phyloP scores from a whole-genome alignment of 2,888 invertebrate species.

The Oxytorus armatus region DNA sequence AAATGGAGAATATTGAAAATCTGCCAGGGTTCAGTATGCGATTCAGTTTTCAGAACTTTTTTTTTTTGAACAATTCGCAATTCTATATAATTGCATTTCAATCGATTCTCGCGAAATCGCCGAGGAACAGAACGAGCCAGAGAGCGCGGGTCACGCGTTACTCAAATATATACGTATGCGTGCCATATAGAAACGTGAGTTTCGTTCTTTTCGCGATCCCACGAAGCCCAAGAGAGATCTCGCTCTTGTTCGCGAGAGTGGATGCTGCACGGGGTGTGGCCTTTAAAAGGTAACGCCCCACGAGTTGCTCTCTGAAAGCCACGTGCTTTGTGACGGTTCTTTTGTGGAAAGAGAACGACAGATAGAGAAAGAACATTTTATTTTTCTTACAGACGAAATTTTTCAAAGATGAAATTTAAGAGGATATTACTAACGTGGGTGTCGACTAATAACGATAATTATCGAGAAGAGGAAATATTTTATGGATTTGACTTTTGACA shows the following conservation, averaged over 20 bases:
- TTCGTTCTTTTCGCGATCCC: conserved; percentile 37
- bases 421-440: conserved; percentile 6
- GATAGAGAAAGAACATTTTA: neutral
- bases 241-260: conserved; percentile 60
- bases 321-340: conserved; percentile 74
- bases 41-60: too few relatives aligned
- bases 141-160: too few relatives aligned
- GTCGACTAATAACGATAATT: conserved; percentile 14
- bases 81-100: too few relatives aligned
- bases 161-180: neutral
- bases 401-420: neutral
- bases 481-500: conserved; percentile 9
- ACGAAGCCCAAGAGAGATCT: conserved; percentile 53
- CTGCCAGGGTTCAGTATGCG: too few relatives aligned
- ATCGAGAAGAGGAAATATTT: conserved; percentile 13
- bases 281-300: conserved; percentile 72
- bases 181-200: conserved; percentile 3
- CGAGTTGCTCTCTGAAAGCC: conserved; percentile 73
- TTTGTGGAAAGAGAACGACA: neutral
- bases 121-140: conserved; percentile 5
- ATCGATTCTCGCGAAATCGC: too few relatives aligned
- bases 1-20: too few relatives aligned
- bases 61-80: too few relatives aligned
- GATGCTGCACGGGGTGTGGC: conserved; percentile 74
- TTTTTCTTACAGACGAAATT: neutral